Base-by-base conservation (phyloP, 1,140 invertebrate genomes). In the Drosophila grimshawi region DNA sequence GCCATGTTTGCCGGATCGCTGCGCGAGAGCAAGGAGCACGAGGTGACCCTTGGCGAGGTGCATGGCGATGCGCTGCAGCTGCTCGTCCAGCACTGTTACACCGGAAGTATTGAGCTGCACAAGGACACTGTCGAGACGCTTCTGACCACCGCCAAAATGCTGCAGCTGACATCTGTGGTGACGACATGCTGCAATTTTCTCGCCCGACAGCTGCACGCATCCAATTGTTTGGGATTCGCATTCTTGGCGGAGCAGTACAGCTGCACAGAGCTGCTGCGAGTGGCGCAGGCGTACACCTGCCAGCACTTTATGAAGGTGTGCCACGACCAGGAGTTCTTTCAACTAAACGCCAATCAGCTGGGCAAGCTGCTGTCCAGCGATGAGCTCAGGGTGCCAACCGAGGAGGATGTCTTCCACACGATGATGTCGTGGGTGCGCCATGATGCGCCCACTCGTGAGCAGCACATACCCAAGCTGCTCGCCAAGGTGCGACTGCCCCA, bases 1-100 rank as follows among this genome's bases (percentile, higher is more conserved):
- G 97, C 97, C 48, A 98, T 98, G 97, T 99, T 99, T 92, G 98
- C 97, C 32, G 96, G 96, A 77, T 95, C 96, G 73, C 93, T 98
- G 59, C 93, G 95, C 81, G 98, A 98, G 94, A 95, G 97, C n/a
- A 95, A 94, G 60, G 95, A 97, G 92, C 94, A 95, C 74, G 97
- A 98, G 94, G 95, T 99, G 35, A 96, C 95, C 69, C 93, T 98
- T 78, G 95, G 96, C 79, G 95, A 96, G 91, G 95, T 98, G 19
- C 96, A 98, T 92, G 95, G 96, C 19, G 96, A 98, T 92, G 96
- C 97, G 62, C 93, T 98, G 48, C 95, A 95, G 91, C 94, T 95
- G 51, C 94, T 98, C 46, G 95, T 99, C 43, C 95, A 96, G 82
- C 98, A 98, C n/a, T 97, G 97, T 92, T 98, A 98, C 81, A 97